Conservation (phyloP, 2,113 vertebrate genomes). For the Excalfactoria chinensis region DNA sequence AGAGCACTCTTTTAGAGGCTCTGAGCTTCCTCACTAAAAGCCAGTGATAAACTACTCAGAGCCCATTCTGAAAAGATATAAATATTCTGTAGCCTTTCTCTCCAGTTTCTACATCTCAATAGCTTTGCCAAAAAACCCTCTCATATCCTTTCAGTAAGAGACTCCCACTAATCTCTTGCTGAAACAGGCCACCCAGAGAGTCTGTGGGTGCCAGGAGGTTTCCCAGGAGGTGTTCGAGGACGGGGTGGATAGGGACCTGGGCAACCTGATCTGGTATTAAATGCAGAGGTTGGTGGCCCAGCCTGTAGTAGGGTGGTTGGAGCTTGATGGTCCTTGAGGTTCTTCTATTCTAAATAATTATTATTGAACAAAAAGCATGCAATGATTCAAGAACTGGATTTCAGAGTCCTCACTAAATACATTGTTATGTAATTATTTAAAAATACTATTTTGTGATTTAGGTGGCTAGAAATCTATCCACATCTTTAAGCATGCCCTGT, state of each 20-base stretch:
- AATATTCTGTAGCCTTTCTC: neutral
- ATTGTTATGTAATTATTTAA: neutral
- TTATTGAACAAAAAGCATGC: neutral
- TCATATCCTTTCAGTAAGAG: neutral
- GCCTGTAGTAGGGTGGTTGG: too few relatives aligned
- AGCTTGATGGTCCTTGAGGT: too few relatives aligned
- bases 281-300: too few relatives aligned
- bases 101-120: neutral
- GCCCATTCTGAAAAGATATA: neutral
- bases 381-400: neutral
- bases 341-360: neutral
- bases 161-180: fast-evolving
- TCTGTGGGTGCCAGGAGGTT: too few relatives aligned
- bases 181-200: too few relatives aligned
- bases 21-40: neutral
- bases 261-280: too few relatives aligned
- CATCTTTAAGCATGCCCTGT: neutral
- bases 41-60: neutral
- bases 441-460: neutral
- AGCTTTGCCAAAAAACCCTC: fast-evolving
- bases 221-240: too few relatives aligned
- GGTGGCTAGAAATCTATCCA: neutral
- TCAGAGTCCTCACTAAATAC: neutral
- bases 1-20: neutral
- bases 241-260: too few relatives aligned